Conservation (phyloP, 2,888 invertebrate species). For the Conus canariensis region DNA sequence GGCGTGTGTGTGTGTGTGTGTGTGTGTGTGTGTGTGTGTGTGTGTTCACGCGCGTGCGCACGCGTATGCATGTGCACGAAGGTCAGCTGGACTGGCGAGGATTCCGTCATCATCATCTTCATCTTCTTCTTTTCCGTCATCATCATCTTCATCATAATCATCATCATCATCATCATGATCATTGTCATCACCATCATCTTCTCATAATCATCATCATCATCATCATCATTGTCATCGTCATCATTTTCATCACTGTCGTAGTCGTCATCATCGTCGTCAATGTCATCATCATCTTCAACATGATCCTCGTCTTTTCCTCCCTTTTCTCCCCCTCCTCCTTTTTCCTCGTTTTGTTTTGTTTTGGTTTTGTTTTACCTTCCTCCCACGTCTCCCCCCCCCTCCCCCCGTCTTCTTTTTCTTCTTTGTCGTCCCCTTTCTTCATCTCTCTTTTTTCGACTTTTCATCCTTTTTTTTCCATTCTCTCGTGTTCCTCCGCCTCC, state of each 20-base stretch:
- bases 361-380: not conserved
- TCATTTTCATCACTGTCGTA: not conserved
- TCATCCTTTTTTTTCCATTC: no score
- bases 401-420: no score
- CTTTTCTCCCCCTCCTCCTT: no score
- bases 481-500: no score
- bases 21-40: no score
- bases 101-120: not conserved
- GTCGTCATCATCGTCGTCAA: not conserved
- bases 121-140: slow-evolving; percentile 2
- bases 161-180: not conserved
- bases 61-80: not conserved
- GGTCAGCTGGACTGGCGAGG: no score
- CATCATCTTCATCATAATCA: slow-evolving; percentile 36
- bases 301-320: not conserved
- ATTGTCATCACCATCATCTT: no score
- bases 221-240: not conserved
- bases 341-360: not conserved
- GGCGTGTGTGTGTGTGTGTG: no score
- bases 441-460: no score
- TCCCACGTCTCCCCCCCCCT: no score
- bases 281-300: not conserved
- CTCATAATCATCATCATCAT: not conserved
- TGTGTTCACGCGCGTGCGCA: no score
- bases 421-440: no score